phyloP scores from a whole-genome alignment of 2,888 invertebrate genomes.

The Eurytoma adleriae region DNA sequence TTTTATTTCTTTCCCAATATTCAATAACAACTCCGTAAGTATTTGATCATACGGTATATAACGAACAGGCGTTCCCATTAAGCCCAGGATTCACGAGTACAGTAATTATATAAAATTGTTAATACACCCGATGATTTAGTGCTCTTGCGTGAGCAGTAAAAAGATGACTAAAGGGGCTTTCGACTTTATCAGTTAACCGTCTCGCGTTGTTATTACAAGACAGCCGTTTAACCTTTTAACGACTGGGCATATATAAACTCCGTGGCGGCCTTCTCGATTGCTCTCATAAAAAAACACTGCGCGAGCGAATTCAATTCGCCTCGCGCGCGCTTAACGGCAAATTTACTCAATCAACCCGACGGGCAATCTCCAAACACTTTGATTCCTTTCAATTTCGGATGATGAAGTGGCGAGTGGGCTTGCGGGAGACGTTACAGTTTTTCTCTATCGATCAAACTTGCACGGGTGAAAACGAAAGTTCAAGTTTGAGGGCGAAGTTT shows the following conservation, averaged over 20 bases:
- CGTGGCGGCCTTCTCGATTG: neutral
- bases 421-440: neutral
- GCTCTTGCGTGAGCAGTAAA: slow-evolving; percentile 35
- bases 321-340: neutral
- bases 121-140: slow-evolving; percentile 44
- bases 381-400: no score
- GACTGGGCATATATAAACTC: neutral
- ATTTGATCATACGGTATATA: neutral
- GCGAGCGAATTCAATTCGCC: slow-evolving; percentile 5
- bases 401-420: no score
- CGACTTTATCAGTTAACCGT: slow-evolving; percentile 47
- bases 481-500: neutral
- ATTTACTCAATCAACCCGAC: slow-evolving; percentile 20
- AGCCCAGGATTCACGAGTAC: neutral
- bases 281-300: neutral
- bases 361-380: no score
- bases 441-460: slow-evolving; percentile 10
- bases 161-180: slow-evolving; percentile 27
- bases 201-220: slow-evolving; percentile 33
- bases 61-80: neutral
- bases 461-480: slow-evolving; percentile 14
- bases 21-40: neutral
- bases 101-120: slow-evolving; percentile 20
- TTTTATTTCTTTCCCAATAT: neutral
- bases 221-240: slow-evolving; percentile 25